Base-by-base conservation (phyloP, 2,113 vertebrate genomes). In the Stigmatopora argus region DNA sequence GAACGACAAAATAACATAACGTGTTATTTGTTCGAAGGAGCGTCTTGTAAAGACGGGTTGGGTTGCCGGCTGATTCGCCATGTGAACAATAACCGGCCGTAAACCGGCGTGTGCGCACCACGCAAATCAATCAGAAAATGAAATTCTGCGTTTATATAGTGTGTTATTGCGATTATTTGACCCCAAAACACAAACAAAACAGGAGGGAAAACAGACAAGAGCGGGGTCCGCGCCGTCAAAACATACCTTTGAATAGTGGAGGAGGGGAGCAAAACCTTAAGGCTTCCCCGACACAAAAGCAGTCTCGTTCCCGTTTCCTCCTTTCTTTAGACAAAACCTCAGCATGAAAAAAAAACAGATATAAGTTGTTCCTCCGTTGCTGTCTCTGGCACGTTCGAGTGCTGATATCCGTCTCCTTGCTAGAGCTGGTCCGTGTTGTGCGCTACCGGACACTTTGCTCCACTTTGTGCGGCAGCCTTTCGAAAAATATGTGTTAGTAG, bases 401-500 rank as follows among this genome's bases (percentile, higher is more conserved):
- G 77, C 52, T 69, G 78, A 71, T 62, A 65, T 72, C 73, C 38
- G 61, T 71, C 73, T 82, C 7, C 71, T 83, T 80, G 80, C 77
- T 84, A 71, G 56, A 63, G 68, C 83, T 87, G 81, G 71, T 52
- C 75, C 85, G 65, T 81, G 85, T 74, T 83, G 85, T 77, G 77
- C 60, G 78, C 59, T 70, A 82, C 77, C 77, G 86, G 87, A 85
- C 83, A 77, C 88, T 85, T 86, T 90, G 90, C 89, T 91, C 90
- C 77, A 89, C 78, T 89, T 90, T 85, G 84, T 84, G 70, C 81
- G 75, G 81, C 82, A 87, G 82, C 86, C 81, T 82, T 77, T 78
- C 84, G 74, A 79, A 81, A 88, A 80, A 92, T 91, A 87, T 92
- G 89, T 92, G 91, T 92, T 92, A 92, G 91, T 92, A 91, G 91